Percentiles rank a stretch among this genome's conserved stretches.
phyloP scores from a whole-genome alignment of 64 coral and sea anemone genomes.

The Actinia equina region DNA sequence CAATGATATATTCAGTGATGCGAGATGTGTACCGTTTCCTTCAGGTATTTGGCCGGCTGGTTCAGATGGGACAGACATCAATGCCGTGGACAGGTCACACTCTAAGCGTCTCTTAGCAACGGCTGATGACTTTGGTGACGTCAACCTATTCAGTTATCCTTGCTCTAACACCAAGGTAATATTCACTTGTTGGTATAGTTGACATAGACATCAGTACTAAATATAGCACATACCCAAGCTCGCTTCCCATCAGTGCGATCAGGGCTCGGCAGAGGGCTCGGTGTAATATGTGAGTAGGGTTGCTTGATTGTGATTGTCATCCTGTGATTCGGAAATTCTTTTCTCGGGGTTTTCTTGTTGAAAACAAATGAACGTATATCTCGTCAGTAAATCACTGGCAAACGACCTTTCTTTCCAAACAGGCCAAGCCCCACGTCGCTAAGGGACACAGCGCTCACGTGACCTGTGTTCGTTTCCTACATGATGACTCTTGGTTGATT shows the following conservation, averaged over 20 bases:
- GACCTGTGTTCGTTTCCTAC: conserved; percentile 72
- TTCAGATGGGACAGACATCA: conserved; percentile 79
- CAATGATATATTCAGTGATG: too few relatives aligned
- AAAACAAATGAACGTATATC: too few relatives aligned
- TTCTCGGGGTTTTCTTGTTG: too few relatives aligned
- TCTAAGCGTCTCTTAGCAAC: conserved; percentile 59
- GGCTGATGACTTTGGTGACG: conserved; percentile 76
- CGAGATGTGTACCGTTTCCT: background rate
- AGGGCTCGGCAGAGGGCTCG: too few relatives aligned
- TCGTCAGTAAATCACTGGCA: too few relatives aligned
- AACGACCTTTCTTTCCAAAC: background rate
- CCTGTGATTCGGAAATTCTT: too few relatives aligned
- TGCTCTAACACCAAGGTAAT: conserved; percentile 59
- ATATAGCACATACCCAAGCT: too few relatives aligned
- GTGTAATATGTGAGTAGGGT: too few relatives aligned
- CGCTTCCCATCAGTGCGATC: too few relatives aligned
- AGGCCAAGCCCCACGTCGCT: conserved; percentile 58
- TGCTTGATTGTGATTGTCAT: too few relatives aligned
- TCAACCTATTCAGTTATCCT: conserved; percentile 69
- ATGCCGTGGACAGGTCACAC: conserved; percentile 63
- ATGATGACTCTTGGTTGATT: conserved; percentile 78
- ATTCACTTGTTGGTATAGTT: background rate
- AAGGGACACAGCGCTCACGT: conserved; percentile 90
- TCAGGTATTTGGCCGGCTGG: conserved; percentile 59
- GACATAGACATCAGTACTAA: too few relatives aligned